Evolutionary conservation across 92 coral and sea anemone genomes (phyloP).

Genomic region (Nematostella vectensis): DNA sequence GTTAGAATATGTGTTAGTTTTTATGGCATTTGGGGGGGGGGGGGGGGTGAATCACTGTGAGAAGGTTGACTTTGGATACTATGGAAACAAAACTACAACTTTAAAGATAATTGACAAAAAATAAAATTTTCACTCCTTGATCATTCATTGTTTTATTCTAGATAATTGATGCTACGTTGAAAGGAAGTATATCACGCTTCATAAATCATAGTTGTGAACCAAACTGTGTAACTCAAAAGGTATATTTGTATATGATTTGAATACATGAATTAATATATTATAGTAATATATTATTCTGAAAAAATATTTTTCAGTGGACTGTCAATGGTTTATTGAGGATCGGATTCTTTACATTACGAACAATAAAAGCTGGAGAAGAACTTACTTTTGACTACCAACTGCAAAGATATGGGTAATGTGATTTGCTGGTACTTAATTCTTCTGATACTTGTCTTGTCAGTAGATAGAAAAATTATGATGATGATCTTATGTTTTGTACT

Average conservation of each 20-base stretch:
- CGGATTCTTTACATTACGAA: slow-evolving; percentile 73
- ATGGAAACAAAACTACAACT: no score
- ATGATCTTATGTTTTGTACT: background rate
- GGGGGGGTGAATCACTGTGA: no score
- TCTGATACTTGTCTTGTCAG: no score
- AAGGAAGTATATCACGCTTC: slow-evolving; percentile 83
- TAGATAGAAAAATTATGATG: background rate
- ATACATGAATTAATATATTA: background rate
- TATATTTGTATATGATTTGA: slow-evolving; percentile 6
- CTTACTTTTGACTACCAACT: slow-evolving; percentile 94
- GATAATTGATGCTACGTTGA: slow-evolving; percentile 97
- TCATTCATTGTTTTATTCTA: no score
- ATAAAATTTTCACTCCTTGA: no score
- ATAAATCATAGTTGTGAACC: slow-evolving; percentile 96
- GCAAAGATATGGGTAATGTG: slow-evolving; percentile 98
- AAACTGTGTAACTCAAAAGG: slow-evolving; percentile 98
- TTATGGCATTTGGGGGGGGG: no score
- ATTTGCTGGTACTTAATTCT: no score
- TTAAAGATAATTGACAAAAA: no score
- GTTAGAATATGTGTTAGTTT: no score
- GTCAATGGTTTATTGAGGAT: slow-evolving; percentile 90
- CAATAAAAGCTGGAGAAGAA: slow-evolving; percentile 72
- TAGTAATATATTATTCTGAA: background rate
- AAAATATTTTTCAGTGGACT: slow-evolving; percentile 66
- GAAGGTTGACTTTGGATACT: no score